Evolutionary conservation across 2,797 vertebrate genomes (phyloP).

Genomic region (Allobates femoralis): DNA sequence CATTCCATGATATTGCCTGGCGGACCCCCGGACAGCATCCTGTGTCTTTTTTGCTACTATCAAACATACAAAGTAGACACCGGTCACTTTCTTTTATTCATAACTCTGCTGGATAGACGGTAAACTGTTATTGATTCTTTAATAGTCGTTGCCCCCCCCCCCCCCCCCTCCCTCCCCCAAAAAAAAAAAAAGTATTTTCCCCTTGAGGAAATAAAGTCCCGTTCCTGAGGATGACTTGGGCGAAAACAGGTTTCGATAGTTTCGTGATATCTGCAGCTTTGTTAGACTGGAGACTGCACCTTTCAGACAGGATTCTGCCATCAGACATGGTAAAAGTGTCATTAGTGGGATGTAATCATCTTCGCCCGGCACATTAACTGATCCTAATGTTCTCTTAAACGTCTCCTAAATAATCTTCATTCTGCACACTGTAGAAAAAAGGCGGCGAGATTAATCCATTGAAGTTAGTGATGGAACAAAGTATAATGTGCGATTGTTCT

Average conservation of each 20-base stretch:
- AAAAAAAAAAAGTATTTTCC: too few species aligned
- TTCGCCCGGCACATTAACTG: constrained; percentile 16
- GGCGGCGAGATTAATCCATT: constrained; percentile 1
- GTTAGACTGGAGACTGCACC: not conserved
- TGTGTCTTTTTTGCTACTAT: too few species aligned
- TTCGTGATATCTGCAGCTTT: not conserved
- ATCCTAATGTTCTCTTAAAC: constrained; percentile 38
- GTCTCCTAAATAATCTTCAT: constrained; percentile 41
- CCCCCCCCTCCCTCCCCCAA: too few species aligned
- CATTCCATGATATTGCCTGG: too few species aligned
- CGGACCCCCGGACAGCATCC: too few species aligned
- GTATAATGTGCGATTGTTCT: constrained; percentile 18
- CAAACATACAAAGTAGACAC: too few species aligned
- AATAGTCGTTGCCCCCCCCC: not conserved
- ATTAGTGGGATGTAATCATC: constrained; percentile 23
- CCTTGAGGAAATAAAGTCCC: too few species aligned
- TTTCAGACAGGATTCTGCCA: not conserved
- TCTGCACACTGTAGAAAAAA: constrained; percentile 16
- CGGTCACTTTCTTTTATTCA: not conserved
- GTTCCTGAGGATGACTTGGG: not conserved
- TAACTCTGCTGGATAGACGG: not conserved
- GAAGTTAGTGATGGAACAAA: constrained; percentile 14
- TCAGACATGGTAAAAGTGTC: constrained; percentile 17
- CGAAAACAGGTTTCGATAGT: not conserved
- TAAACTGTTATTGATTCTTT: not conserved